Conservation (phyloP, 2,797 vertebrate species). For the Sebastes diploproa region DNA sequence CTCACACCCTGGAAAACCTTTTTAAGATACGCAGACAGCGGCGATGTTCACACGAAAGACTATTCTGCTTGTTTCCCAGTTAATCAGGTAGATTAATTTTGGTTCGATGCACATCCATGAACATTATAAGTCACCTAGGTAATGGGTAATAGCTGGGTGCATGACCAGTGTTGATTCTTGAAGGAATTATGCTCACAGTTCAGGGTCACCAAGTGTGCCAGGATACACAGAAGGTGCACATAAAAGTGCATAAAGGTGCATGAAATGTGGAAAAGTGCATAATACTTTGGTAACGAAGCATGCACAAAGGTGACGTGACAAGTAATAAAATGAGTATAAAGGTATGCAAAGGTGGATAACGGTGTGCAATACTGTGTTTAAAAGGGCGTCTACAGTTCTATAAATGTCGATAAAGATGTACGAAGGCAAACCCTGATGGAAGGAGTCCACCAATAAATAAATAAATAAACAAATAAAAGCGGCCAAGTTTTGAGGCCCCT, state of each 20-base stretch:
- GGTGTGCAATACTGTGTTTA: background rate
- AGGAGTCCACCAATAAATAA: background rate
- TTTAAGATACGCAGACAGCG: constrained; percentile 17
- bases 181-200: background rate
- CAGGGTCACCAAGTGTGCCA: background rate
- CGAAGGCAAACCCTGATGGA: background rate
- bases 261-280: background rate
- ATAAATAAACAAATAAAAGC: no score
- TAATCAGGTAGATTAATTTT: background rate
- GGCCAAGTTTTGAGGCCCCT: no score
- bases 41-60: background rate
- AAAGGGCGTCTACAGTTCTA: background rate
- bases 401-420: background rate
- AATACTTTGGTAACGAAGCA: background rate
- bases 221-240: background rate
- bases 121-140: background rate
- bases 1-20: constrained; percentile 16
- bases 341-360: background rate
- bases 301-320: background rate
- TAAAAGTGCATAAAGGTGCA: background rate
- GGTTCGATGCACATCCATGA: background rate
- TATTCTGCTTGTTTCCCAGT: background rate
- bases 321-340: background rate
- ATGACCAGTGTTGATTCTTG: background rate
- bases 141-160: background rate